Percentiles rank a stretch among this genome's conserved stretches.
These are phyloP conservation scores for Bos javanicus DNA, from an alignment of 2,113 vertebrate species.

Conservation along the genomic window DNA sequence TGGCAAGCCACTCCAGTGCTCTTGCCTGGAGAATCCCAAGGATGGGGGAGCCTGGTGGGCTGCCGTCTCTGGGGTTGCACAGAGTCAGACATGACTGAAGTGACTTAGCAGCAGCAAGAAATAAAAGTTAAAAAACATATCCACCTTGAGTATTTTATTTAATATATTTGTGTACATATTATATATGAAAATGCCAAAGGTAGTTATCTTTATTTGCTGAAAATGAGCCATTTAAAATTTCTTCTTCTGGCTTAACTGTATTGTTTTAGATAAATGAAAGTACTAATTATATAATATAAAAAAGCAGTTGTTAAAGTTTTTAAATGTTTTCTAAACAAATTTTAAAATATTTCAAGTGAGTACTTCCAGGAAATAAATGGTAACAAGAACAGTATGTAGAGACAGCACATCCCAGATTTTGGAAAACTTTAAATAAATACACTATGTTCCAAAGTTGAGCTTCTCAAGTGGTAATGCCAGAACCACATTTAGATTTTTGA, in stretches of 20 bases:
- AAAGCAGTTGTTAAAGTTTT: background rate
- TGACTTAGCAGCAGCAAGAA: background rate
- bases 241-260: background rate
- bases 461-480: background rate
- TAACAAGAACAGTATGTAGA: background rate
- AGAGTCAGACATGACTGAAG: no score
- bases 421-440: background rate
- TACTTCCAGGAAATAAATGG: background rate
- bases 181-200: background rate
- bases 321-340: background rate
- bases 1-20: no score
- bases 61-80: no score
- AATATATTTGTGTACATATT: background rate
- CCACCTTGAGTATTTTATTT: background rate
- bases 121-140: background rate
- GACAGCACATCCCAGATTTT: background rate
- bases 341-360: slow-evolving; percentile 3
- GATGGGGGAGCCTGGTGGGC: no score
- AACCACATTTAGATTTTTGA: background rate
- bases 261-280: background rate
- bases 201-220: background rate
- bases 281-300: background rate
- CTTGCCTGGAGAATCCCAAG: no score
- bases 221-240: background rate
- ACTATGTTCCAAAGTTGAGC: background rate